Evolutionary conservation across 2,888 invertebrate genomes (phyloP).

Genomic region (Malachius bipustulatus): DNA sequence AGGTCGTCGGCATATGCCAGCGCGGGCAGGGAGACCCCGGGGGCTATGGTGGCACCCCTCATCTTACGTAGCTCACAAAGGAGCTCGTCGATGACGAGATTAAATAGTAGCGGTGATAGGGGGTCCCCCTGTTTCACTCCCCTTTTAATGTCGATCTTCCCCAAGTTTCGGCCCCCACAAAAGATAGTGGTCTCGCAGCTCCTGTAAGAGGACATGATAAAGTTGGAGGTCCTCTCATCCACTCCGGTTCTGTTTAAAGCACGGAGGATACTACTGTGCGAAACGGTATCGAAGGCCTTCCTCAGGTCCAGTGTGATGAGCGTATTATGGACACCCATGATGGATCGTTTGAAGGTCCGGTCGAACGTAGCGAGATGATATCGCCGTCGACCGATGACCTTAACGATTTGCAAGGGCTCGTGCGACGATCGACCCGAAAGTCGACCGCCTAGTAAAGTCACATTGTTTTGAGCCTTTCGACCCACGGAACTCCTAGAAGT

Average conservation of each 20-base stretch:
- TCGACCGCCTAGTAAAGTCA: constrained; percentile 12
- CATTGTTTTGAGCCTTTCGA: too few species aligned
- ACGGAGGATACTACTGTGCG: neutral
- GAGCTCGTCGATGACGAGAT: neutral
- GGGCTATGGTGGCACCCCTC: neutral
- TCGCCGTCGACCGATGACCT: neutral
- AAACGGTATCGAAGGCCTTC: constrained; percentile 2
- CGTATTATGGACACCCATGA: too few species aligned
- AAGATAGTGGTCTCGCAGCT: neutral
- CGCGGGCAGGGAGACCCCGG: neutral
- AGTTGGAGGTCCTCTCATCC: neutral
- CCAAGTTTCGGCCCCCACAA: neutral
- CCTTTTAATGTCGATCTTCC: neutral
- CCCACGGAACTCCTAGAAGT: too few species aligned
- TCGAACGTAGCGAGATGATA: too few species aligned
- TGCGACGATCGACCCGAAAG: constrained; percentile 10
- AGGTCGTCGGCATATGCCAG: neutral
- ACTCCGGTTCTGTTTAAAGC: neutral
- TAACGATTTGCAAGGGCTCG: neutral
- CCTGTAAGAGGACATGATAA: neutral
- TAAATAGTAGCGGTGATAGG: neutral
- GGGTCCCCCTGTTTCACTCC: constrained; percentile 2
- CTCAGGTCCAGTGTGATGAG: neutral
- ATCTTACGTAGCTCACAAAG: neutral
- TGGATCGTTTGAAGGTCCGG: too few species aligned